These are phyloP conservation scores for Ictalurus furcatus DNA, from an alignment of 2,113 vertebrate genomes.

Conservation along the genomic window DNA sequence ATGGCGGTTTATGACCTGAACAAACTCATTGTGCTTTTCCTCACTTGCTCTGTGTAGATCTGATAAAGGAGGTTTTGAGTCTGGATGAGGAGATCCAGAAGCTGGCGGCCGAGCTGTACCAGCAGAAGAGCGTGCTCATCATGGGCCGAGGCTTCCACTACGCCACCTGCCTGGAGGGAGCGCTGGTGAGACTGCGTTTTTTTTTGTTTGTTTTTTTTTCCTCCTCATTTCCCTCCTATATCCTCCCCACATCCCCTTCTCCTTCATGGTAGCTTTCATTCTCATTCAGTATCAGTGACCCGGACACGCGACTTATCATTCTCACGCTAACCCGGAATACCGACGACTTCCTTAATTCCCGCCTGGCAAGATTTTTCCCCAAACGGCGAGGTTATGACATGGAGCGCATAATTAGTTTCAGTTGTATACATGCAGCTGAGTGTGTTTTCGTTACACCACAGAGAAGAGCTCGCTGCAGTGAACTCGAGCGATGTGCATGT, in stretches of 20 bases:
- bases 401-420: background rate
- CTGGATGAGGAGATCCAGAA: slow-evolving; percentile 98
- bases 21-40: background rate
- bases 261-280: background rate
- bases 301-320: background rate
- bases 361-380: background rate
- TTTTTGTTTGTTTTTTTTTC: too few species aligned
- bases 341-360: slow-evolving; percentile 1
- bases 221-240: background rate
- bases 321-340: background rate
- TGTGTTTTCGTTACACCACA: background rate
- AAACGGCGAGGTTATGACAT: background rate
- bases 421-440: background rate
- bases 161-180: slow-evolving; percentile 94
- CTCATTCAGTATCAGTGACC: background rate
- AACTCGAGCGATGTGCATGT: background rate
- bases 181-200: slow-evolving; percentile 78
- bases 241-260: background rate
- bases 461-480: background rate
- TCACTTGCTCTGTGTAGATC: slow-evolving; percentile 67
- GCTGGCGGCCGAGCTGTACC: slow-evolving; percentile 88
- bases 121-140: slow-evolving; percentile 97
- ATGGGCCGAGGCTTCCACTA: slow-evolving; percentile 99
- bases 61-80: slow-evolving; percentile 94
- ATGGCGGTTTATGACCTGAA: background rate